Evolutionary conservation across 2,797 vertebrate genomes (phyloP).

Genomic region (Acipenser ruthenus): DNA sequence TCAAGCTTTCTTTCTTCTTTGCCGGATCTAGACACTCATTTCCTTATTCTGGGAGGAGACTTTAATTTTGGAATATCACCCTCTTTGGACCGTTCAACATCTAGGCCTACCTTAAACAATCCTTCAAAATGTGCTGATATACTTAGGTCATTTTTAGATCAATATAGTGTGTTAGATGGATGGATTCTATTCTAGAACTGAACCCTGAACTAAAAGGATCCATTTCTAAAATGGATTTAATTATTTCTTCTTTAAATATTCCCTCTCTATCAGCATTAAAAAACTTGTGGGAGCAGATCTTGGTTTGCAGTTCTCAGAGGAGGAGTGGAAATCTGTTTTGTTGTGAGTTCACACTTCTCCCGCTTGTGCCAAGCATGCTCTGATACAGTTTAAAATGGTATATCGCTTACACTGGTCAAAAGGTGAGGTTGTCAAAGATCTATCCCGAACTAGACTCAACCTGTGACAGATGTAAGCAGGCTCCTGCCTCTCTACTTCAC

Average conservation of each 20-base stretch:
- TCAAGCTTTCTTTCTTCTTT: no score
- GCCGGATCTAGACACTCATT: no score
- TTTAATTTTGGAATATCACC: no score
- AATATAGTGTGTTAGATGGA: no score
- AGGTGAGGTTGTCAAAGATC: constrained; percentile 12
- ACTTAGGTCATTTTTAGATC: no score
- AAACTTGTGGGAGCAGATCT: neutral
- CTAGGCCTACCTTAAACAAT: no score
- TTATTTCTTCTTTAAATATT: neutral
- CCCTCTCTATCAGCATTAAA: neutral
- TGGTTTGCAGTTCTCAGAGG: neutral
- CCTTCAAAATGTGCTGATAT: no score
- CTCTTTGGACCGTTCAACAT: no score
- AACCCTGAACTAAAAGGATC: neutral
- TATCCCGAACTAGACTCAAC: neutral
- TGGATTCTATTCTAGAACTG: neutral
- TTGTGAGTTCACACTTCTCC: constrained; percentile 3
- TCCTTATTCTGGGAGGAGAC: no score
- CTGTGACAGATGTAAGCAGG: constrained; percentile 13
- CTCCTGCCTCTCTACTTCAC: constrained; percentile 5
- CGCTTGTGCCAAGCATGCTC: neutral
- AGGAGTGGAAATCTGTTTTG: constrained; percentile 1
- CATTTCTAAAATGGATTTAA: neutral
- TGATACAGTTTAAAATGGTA: constrained; percentile 15
- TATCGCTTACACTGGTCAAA: constrained; percentile 10